phyloP scores from a whole-genome alignment of 2,888 invertebrate genomes.

The Vannuccia rotundouncinata region DNA sequence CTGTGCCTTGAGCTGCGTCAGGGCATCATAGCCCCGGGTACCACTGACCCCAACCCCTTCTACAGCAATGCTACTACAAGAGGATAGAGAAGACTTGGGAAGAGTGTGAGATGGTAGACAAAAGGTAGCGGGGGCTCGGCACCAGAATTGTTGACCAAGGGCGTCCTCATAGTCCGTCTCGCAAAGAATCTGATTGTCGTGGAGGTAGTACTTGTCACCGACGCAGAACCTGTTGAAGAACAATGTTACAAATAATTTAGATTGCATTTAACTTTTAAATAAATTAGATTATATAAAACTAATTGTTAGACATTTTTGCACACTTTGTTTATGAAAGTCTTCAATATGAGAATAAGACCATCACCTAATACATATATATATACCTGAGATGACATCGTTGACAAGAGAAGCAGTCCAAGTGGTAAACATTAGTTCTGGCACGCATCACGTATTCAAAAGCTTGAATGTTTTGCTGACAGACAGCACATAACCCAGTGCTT shows the following conservation, averaged over 20 bases:
- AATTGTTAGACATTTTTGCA: too few species aligned
- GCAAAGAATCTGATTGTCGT: conserved; percentile 86
- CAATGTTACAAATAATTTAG: neutral
- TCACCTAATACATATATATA: too few species aligned
- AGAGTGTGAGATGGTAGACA: neutral
- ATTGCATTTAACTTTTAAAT: too few species aligned
- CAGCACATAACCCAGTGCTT: conserved; percentile 79
- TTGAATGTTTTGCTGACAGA: conserved; percentile 83
- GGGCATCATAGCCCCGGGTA: conserved; percentile 73
- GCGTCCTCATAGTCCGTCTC: conserved; percentile 80
- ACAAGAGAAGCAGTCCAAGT: conserved; percentile 86
- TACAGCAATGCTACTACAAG: neutral
- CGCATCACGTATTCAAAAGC: conserved; percentile 93
- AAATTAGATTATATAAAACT: too few species aligned
- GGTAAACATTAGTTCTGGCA: conserved; percentile 82
- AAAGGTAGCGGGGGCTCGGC: neutral
- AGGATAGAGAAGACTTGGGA: neutral
- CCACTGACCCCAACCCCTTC: neutral
- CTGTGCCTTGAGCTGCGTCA: conserved; percentile 67
- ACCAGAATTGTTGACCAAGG: conserved; percentile 18
- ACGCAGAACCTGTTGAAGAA: conserved; percentile 74
- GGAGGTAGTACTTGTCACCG: conserved; percentile 82
- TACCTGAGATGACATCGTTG: conserved; percentile 89
- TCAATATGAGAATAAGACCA: too few species aligned
- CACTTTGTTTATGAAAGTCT: too few species aligned